A percentile compares a stretch with the other conserved stretches of the same genome.
Evolutionary conservation across 2,888 invertebrate genomes (phyloP).

Genomic region (Spodoptera exigua): DNA sequence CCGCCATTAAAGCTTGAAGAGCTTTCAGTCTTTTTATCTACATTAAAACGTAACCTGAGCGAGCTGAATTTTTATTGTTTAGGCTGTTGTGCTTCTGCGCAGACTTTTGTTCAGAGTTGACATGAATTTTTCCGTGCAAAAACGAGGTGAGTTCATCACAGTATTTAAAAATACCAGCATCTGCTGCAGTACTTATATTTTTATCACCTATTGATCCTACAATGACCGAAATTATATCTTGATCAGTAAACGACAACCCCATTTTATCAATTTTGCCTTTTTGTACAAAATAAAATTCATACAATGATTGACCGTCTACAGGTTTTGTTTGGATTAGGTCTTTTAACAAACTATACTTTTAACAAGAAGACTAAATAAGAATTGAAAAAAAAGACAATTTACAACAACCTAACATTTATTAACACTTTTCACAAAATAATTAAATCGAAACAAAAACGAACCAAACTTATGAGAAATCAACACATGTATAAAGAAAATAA

Average conservation of each 20-base stretch:
- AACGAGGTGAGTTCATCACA: constrained; percentile 11
- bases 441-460: too few relatives aligned
- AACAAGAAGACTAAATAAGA: too few relatives aligned
- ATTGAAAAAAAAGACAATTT: too few relatives aligned
- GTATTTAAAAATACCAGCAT: constrained; percentile 4
- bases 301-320: constrained; percentile 44
- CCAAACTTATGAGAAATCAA: too few relatives aligned
- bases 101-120: background rate
- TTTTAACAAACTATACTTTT: constrained; percentile 44
- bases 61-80: background rate
- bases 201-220: constrained; percentile 10
- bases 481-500: too few relatives aligned
- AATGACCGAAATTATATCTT: constrained; percentile 13
- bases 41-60: background rate
- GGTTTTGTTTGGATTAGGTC: constrained; percentile 24
- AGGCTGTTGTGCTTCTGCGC: background rate
- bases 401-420: too few relatives aligned
- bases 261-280: constrained; percentile 11
- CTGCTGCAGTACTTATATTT: constrained; percentile 7
- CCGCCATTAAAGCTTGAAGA: too few relatives aligned
- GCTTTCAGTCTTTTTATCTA: background rate
- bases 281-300: constrained; percentile 53
- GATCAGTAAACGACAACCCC: constrained; percentile 4
- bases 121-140: constrained; percentile 5
- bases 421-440: too few relatives aligned